Percentiles rank a stretch among this genome's conserved stretches.
Conservation (phyloP, 2,113 vertebrate species). For the Crypturellus undulatus region DNA sequence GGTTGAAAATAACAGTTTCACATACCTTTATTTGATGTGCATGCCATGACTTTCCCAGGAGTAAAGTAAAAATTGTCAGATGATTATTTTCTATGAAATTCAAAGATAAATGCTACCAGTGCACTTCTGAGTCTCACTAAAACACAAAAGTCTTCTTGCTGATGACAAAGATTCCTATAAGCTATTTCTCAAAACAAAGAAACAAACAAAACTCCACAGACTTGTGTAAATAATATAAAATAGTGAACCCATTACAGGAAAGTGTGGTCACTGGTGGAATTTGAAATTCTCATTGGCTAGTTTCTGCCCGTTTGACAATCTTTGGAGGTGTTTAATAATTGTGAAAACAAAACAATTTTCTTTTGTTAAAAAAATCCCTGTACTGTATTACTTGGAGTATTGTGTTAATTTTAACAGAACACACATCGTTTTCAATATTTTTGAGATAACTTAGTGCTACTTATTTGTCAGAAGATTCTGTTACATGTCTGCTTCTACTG, state of each 20-base stretch:
- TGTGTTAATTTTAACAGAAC: background rate
- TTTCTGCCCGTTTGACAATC: background rate
- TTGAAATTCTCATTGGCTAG: background rate
- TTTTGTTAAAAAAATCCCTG: background rate
- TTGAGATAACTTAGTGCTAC: background rate
- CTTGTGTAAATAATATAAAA: slow-evolving; percentile 20
- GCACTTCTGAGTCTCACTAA: slow-evolving; percentile 63
- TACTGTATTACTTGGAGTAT: background rate
- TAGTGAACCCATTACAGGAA: slow-evolving; percentile 24
- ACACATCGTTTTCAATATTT: background rate
- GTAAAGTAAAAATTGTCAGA: slow-evolving; percentile 54
- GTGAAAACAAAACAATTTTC: background rate
- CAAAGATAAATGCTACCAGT: slow-evolving; percentile 76
- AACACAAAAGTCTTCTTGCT: slow-evolving; percentile 62
- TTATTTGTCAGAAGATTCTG: background rate
- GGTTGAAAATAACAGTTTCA: slow-evolving; percentile 63
- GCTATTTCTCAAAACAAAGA: slow-evolving; percentile 53
- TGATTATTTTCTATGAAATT: slow-evolving; percentile 77
- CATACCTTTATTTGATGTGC: slow-evolving; percentile 49
- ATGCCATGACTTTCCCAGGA: slow-evolving; percentile 52
- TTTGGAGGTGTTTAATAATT: background rate
- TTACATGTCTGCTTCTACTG: background rate
- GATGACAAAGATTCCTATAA: slow-evolving; percentile 66
- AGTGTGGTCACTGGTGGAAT: slow-evolving; percentile 20
- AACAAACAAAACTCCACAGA: background rate